Base-by-base conservation (phyloP, 2,888 invertebrate species). In the Hypomecis punctinalis region DNA sequence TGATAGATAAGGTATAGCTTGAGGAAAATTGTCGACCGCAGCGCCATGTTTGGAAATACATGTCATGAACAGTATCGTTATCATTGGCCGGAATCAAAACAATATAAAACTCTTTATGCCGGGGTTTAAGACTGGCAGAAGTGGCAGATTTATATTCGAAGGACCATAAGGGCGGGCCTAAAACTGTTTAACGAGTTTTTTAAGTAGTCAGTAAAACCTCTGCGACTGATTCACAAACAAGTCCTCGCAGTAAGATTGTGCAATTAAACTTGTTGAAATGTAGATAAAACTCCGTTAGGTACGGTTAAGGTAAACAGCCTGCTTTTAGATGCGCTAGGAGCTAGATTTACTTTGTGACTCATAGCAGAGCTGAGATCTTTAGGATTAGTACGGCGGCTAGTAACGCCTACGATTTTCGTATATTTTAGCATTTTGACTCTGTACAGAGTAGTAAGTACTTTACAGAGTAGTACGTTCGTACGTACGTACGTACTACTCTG, bases 1-100 rank as follows among this genome's bases (percentile, higher is more conserved):
- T 69, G 35, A 56, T 52, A 58, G 72, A 69, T 69, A 71, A 67
- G 63, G 42, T 51, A 36, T 61, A 13, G 55, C 23, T 56, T 52
- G 48, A 68, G 62, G 66, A 64, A 67, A 67, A 68, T 60, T 42
- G 45, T 59, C 66, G 13, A 56, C 56, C 58, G 40, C 58, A 64
- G 45, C 51, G 51, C 49, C 48, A 35, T 54, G 43, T 51, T 45
- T 11, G 45, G 36, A 8, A 1, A 52, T 56, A 48, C 23, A 55
- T 42, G 47, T 46, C 39, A 65, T 56, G 40, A 23, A 42, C 51
- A 35, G 11, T 13, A 56, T 56, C 46, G 13, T 48, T 35, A 48
- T 54, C 23, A 49, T 45, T 39, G 33, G 33, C 9, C 13, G 13
- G 6, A 60, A 48, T 58, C 7, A 53, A 48, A 54, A 53, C 47